phyloP scores from a whole-genome alignment of 2,113 vertebrate species.

The Thomomys bottae region DNA sequence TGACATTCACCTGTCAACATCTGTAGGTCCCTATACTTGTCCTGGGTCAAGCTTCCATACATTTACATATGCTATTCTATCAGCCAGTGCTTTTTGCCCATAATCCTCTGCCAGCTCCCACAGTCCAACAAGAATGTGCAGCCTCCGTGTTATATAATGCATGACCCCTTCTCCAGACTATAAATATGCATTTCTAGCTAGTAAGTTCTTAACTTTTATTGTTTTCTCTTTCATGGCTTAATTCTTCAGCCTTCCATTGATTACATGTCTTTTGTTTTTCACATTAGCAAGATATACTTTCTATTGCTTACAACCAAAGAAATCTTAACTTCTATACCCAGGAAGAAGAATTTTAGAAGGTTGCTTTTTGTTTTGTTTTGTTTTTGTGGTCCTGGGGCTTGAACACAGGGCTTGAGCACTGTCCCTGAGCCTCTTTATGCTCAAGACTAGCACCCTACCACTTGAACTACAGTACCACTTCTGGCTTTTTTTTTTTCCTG shows the following conservation, averaged over 20 bases:
- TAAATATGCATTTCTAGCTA: not conserved
- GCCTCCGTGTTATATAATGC: not conserved
- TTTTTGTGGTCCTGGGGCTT: too few relatives aligned
- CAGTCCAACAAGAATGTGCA: not conserved
- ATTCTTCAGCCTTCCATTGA: not conserved
- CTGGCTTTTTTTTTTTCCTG: too few relatives aligned
- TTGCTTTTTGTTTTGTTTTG: too few relatives aligned
- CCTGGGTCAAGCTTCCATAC: not conserved
- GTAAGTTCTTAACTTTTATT: not conserved
- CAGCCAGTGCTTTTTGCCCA: not conserved
- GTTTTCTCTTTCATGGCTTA: not conserved
- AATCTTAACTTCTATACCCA: not conserved
- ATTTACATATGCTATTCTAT: not conserved
- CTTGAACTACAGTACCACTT: too few relatives aligned
- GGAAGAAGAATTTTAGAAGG: not conserved
- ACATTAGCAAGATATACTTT: conserved; percentile 13
- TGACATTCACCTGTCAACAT: not conserved
- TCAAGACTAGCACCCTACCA: too few relatives aligned
- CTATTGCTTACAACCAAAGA: not conserved
- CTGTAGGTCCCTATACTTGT: not conserved
- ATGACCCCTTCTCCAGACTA: too few relatives aligned
- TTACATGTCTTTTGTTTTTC: not conserved
- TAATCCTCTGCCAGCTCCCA: not conserved
- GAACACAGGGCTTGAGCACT: too few relatives aligned
- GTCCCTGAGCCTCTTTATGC: too few relatives aligned